Evolutionary conservation across 2,113 vertebrate genomes (phyloP), one percentile per base, ranked within the genome.

Genomic region (Speoplatyrhinus poulsoni): DNA sequence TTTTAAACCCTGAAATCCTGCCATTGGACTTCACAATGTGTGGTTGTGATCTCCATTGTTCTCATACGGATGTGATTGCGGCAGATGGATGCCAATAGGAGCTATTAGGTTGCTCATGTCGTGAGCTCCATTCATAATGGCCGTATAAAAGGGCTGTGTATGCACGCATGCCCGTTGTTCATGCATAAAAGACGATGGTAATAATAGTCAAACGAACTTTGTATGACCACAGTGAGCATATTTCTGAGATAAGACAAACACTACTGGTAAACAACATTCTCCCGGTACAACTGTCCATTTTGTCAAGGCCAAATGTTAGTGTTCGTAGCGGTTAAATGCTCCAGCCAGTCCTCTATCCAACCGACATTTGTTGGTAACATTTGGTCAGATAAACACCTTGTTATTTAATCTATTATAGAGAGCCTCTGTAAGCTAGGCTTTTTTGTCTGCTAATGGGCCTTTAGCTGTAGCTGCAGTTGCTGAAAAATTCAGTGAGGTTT

Each of bases 331-430:
- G 52, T 65, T 52, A 47, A 10, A 7, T 9, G 47, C 17, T 48
- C 0, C 10, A 15, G 4, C 56, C 41, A 47, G 62, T n/a, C 3
- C 8, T 46, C 62, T 16, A 58, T 41, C 46, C 12, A 26, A 17
- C 46, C 26, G 26, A 26, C 26, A 26, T 26, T 26, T 26, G 26
- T 26, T 26, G 3, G 46, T 75, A 68, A 73, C 65, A 70, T 73
- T 73, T 79, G 0, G 19, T 10, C 70, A 33, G 41, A 83, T 91
- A 91, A 92, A 91, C 67, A 80, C 75, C 73, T 72, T 77, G 83
- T 89, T 84, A 83, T 90, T 81, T 79, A 77, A 89, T 92, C 76
- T 82, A 87, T 89, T 83, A 90, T 88, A 66, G 68, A 86, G 68
- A 76, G 73, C 73, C 62, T 12, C 55, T 63, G 46, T 69, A 46